phyloP scores from a whole-genome alignment of 1,140 invertebrate genomes.

The Phthorimaea operculella region DNA sequence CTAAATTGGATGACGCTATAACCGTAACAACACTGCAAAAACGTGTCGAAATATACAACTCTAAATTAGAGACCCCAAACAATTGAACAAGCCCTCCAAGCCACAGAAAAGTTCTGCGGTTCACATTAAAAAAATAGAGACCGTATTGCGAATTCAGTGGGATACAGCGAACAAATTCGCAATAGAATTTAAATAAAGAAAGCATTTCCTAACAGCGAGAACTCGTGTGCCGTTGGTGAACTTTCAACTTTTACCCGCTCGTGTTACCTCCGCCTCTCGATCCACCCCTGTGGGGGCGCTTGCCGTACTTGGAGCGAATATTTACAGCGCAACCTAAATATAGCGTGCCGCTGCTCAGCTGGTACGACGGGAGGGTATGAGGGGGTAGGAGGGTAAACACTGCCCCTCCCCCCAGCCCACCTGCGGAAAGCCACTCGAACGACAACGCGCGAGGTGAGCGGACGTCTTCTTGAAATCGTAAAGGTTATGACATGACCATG shows the following conservation, averaged over 20 bases:
- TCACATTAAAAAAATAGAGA: slow-evolving; percentile 45
- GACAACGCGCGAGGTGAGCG: slow-evolving; percentile 40
- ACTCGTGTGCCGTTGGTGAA: slow-evolving; percentile 58
- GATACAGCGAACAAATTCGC: slow-evolving; percentile 53
- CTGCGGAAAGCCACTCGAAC: slow-evolving; percentile 48
- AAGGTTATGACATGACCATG: slow-evolving; percentile 44
- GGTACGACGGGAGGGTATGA: slow-evolving; percentile 47
- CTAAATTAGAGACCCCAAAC: slow-evolving; percentile 28
- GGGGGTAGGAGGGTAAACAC: slow-evolving; percentile 54
- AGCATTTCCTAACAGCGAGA: slow-evolving; percentile 55
- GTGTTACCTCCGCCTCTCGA: slow-evolving; percentile 31
- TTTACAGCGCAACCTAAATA: slow-evolving; percentile 67
- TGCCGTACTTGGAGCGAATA: slow-evolving; percentile 64
- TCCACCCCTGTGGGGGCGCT: slow-evolving; percentile 26
- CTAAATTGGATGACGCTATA: slow-evolving; percentile 34
- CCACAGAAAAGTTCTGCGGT: slow-evolving; percentile 8
- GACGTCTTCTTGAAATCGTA: slow-evolving; percentile 37
- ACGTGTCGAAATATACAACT: slow-evolving; percentile 19
- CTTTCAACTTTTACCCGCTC: slow-evolving; percentile 64
- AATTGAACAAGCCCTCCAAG: slow-evolving; percentile 23
- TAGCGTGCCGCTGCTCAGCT: slow-evolving; percentile 64
- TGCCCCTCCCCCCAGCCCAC: slow-evolving; percentile 23
- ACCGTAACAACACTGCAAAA: slow-evolving; percentile 23
- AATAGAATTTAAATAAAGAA: slow-evolving; percentile 65
- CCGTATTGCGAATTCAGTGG: slow-evolving; percentile 44